A percentile compares a stretch with the other conserved stretches of the same genome.
phyloP scores from a whole-genome alignment of 2,888 invertebrate species.

The Amorpha juglandis region DNA sequence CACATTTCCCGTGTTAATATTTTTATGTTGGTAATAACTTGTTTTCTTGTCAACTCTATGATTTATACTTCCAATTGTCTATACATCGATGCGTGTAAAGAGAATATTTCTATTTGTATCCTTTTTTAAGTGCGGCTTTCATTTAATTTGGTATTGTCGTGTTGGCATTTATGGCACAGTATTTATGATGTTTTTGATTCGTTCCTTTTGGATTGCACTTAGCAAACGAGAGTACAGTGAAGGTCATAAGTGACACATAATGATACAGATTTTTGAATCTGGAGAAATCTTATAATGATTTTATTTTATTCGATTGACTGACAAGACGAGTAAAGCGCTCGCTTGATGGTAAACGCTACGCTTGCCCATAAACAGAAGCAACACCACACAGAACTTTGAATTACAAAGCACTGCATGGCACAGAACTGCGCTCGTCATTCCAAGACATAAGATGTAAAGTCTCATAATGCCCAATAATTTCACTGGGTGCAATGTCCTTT shows the following conservation, averaged over 20 bases:
- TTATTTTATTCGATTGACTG: too few species aligned
- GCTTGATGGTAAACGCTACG: too few species aligned
- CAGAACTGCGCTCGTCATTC: too few species aligned
- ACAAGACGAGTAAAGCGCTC: too few species aligned
- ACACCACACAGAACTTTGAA: too few species aligned
- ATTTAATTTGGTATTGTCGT: slow-evolving; percentile 79
- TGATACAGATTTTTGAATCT: background rate
- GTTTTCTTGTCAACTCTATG: slow-evolving; percentile 81
- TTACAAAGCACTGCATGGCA: too few species aligned
- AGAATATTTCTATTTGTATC: slow-evolving; percentile 71
- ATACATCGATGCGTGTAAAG: slow-evolving; percentile 78
- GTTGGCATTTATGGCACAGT: slow-evolving; percentile 68
- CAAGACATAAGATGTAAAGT: too few species aligned
- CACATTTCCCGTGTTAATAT: slow-evolving; percentile 30
- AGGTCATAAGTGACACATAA: background rate
- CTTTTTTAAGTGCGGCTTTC: slow-evolving; percentile 68
- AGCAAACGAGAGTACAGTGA: slow-evolving; percentile 16
- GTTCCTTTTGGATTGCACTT: slow-evolving; percentile 40
- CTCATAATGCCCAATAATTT: too few species aligned
- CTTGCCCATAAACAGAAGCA: too few species aligned
- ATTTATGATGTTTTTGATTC: slow-evolving; percentile 61
- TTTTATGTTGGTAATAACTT: slow-evolving; percentile 51
- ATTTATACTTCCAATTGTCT: slow-evolving; percentile 81
- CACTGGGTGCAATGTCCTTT: too few species aligned
- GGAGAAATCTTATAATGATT: background rate